Conservation (phyloP, 2,797 vertebrate species). For the Emys orbicularis region DNA sequence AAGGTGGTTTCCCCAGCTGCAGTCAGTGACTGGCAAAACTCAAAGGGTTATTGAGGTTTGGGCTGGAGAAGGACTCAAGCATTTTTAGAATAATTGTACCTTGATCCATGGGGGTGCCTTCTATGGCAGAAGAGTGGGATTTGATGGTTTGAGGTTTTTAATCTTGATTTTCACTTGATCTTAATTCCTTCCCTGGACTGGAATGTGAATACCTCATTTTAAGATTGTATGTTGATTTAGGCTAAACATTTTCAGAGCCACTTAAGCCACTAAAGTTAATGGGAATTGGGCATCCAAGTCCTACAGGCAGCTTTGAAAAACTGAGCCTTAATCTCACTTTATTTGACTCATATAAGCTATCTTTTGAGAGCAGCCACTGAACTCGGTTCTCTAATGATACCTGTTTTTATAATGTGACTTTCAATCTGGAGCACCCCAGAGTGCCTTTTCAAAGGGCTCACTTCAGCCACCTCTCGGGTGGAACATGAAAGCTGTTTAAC, state of each 20-base stretch:
- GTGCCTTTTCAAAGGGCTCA: neutral
- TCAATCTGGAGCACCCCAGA: neutral
- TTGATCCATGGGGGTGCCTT: neutral
- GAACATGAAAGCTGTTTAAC: neutral
- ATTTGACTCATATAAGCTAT: neutral
- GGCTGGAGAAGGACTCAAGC: neutral
- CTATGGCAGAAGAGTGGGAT: neutral
- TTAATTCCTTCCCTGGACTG: neutral
- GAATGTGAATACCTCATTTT: neutral
- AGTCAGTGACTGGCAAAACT: neutral
- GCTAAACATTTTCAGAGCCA: neutral
- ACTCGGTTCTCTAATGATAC: neutral
- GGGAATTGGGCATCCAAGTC: neutral
- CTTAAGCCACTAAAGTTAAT: neutral
- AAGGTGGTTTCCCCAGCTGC: neutral
- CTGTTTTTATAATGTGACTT: neutral
- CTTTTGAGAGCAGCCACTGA: neutral
- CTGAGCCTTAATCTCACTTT: neutral
- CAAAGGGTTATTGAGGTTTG: neutral
- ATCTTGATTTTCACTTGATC: neutral
- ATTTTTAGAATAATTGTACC: neutral
- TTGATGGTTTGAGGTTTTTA: neutral
- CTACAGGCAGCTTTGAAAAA: neutral
- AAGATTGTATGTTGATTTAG: neutral
- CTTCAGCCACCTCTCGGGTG: neutral